Conservation (phyloP, 2,888 invertebrate genomes). For the Clusia tigrina region DNA sequence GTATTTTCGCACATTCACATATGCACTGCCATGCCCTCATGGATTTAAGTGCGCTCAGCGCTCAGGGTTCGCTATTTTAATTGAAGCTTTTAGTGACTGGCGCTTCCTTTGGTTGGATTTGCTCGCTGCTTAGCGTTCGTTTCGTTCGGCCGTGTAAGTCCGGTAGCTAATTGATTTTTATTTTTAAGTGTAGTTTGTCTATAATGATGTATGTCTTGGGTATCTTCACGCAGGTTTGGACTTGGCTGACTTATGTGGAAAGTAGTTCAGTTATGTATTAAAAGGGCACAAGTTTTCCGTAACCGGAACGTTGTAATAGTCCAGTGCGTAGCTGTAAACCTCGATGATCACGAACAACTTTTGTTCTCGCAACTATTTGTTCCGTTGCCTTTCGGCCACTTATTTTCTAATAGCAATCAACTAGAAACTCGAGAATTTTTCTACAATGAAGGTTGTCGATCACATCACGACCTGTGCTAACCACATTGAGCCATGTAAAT, state of each 20-base stretch:
- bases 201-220: not conserved
- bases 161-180: slow-evolving; percentile 10
- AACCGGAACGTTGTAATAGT: too few species aligned
- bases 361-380: too few species aligned
- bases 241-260: not conserved
- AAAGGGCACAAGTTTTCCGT: too few species aligned
- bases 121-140: not conserved
- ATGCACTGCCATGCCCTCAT: not conserved
- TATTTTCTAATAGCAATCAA: too few species aligned
- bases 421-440: too few species aligned
- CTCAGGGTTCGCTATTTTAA: not conserved
- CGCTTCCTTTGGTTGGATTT: not conserved
- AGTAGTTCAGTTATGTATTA: too few species aligned
- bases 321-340: too few species aligned
- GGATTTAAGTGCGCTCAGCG: not conserved
- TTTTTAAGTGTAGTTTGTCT: slow-evolving; percentile 7
- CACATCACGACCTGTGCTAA: too few species aligned
- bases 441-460: too few species aligned
- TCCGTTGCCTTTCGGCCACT: too few species aligned
- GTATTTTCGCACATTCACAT: not conserved
- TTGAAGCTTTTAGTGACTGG: slow-evolving; percentile 9
- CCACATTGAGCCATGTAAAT: too few species aligned
- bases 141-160: not conserved
- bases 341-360: too few species aligned
- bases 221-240: not conserved